Base-by-base conservation (phyloP, 1,140 invertebrate genomes). In the Dendroctonus ponderosae region DNA sequence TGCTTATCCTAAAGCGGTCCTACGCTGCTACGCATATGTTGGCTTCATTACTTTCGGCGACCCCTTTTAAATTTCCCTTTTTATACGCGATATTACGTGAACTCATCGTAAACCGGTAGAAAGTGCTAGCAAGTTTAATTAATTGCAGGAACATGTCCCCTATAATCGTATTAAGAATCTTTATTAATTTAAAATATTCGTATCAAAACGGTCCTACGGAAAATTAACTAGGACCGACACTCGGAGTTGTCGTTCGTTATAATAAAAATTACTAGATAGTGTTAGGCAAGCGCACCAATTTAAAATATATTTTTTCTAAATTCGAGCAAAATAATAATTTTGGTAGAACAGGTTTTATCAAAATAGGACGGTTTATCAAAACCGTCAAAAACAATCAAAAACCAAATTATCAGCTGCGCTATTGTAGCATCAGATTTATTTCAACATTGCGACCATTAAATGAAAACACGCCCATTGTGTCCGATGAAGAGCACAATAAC, bases 21-120 rank as follows among this genome's bases (percentile, higher is more conserved):
- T 43, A 63, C 66, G 66, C 42, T 50, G 66, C 66, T 49, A 49
- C 60, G 66, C 66, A 67, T 67, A 67, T 51, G 60, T 44, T 59
- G 56, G 54, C 59, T 46, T 63, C 60, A 67, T 67, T 67, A 67
- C 11, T 41, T 43, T 39, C 7, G 12, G 7, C 8, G 7, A n/a
- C 8, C 54, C 54, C 54, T 14, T 51, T 51, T 15, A 51, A 51
- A 51, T n/a, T 51, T 9, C 26, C 9, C 49, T 51, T 7, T 15
- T 51, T 51, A n/a, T 51, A 12, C 12, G 8, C 43, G 12, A 11
- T 46, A 46, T 46, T 11, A 46, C 43, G 12, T 46, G 43, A 46
- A 46, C 12, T 46, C 43, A 12, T 46, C 12, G 8, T 11, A 46
- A 46, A 46, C 12, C 8, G 43, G 43, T 26, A 26, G 26, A 26